Percentiles rank a stretch among this genome's conserved stretches.
These are phyloP conservation scores for Platorchestia sp. DNA, from an alignment of 1,140 invertebrate genomes.

Conservation along the genomic window DNA sequence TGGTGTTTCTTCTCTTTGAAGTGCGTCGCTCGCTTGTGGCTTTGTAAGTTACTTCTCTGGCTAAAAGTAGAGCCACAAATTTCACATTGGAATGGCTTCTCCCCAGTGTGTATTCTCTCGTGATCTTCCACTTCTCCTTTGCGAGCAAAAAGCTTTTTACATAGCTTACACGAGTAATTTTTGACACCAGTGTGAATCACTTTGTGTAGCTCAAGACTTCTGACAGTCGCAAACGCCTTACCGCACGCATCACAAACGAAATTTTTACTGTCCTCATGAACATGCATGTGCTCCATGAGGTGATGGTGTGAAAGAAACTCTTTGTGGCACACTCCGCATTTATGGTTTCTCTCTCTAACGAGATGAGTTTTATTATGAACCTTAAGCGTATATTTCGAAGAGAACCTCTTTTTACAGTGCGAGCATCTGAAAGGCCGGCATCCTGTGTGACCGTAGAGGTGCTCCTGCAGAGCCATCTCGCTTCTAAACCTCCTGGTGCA, in stretches of 20 bases:
- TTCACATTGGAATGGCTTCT: constrained; percentile 75
- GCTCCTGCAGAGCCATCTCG: constrained; percentile 75
- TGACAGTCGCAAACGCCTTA: constrained; percentile 65
- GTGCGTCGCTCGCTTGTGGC: constrained; percentile 83
- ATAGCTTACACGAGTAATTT: constrained; percentile 81
- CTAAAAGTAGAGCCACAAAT: constrained; percentile 70
- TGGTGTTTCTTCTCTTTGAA: constrained; percentile 79
- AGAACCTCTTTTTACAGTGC: constrained; percentile 80
- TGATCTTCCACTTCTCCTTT: constrained; percentile 84
- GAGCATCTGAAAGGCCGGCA: constrained; percentile 78
- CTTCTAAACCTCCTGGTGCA: constrained; percentile 75
- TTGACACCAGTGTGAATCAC: constrained; percentile 74
- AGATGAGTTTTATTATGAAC: constrained; percentile 83
- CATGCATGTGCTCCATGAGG: constrained; percentile 68
- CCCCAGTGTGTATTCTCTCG: constrained; percentile 80
- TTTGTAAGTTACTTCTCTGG: constrained; percentile 68
- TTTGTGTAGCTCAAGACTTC: constrained; percentile 65
- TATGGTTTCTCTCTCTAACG: constrained; percentile 78
- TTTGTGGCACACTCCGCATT: constrained; percentile 80
- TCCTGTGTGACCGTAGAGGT: constrained; percentile 80
- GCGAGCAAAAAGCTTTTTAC: constrained; percentile 74
- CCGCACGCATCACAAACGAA: constrained; percentile 68
- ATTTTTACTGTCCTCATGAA: constrained; percentile 70
- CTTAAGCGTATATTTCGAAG: constrained; percentile 83
- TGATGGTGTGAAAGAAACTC: constrained; percentile 83